Base-by-base conservation (phyloP, 2,113 vertebrate genomes). In the Manacus vitellinus region DNA sequence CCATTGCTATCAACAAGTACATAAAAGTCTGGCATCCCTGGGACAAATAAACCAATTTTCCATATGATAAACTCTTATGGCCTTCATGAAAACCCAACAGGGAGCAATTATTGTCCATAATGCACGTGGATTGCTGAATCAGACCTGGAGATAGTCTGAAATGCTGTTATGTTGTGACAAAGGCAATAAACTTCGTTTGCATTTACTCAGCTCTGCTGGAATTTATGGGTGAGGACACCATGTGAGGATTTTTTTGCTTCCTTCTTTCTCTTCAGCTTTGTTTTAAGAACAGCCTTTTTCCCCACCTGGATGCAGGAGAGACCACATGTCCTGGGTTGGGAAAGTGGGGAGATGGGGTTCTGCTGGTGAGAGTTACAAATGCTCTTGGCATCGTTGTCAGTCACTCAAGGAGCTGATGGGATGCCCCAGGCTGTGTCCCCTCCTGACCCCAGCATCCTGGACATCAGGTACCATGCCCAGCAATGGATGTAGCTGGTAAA, bases 301-400 rank as follows among this genome's bases (percentile, higher is more conserved):
- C 61, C 28, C 44, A 39, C 25, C 21, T 35, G 43, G 43, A 17
- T 12, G 35, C 6, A 23, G 74, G 30, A 44, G 9, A 33, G 25
- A 8, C 8, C 1, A 0, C 8, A 2, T 4, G 9, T 49, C n/a
- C 75, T 3, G 17, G 8, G 21, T 2, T n/a, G 49, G 54, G 49
- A 23, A n/a, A 52, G 21, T 1, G 4, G 19, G 51, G 46, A 63
- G 44, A 5, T 1, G 4, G 10, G 35, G 22, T 19, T 46, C 61
- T 49, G 80, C 33, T 47, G 22, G 13, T 5, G 9, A 54, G 33
- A 7, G 2, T 16, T 37, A 39, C 18, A 23, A 35, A 15, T 35
- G 59, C 8, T 5, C 46, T 66, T 2, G 4, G 51, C 55, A 51
- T 33, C 55, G 12, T 11, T 8, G 10, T 39, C 61, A 6, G n/a